Base-by-base conservation (phyloP, 2,113 vertebrate genomes). In the Rhagologus leucostigma region DNA sequence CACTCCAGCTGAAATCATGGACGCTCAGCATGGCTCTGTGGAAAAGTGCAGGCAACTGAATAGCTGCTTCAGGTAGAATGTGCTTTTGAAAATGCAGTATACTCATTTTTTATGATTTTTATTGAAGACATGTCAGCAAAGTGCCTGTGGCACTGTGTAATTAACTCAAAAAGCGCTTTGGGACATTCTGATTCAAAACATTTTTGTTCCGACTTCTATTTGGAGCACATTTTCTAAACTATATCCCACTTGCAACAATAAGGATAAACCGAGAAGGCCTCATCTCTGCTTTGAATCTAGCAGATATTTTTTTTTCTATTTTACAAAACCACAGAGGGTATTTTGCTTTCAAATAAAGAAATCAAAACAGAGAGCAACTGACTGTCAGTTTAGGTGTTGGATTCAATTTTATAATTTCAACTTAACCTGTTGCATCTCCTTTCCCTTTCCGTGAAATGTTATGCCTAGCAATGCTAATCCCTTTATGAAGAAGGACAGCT, bases 1-100 rank as follows among this genome's bases (percentile, higher is more conserved):
- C 3, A 0, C 22, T 87, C 11, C 44, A 63, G 22, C 63, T 74
- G 69, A 75, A 88, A 62, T 67, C 22, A 2, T 29, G 5, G 2
- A 11, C 0, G 0, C 49, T 71, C 22, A 30, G 17, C 19, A 18
- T 0, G 0, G 24, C 56, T 57, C 24, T 64, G 1, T 2, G 3
- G 33, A 47, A 80, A 74, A 37, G 7, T 1, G 0, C 7, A 15
- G 59, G 76, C 35, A 86, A 11, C 19, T 0, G 1, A 37, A n/a
- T 74, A 76, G 23, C 33, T 63, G 14, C 14, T 63, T 23, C 21
- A 74, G n/a, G 64, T 83, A 50, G 39, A 77, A 50, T 1, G 3
- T 62, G n/a, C 17, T 24, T 90, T 92, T 70, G 60, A 67, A 89
- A 87, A 71, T 24, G 13, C 8, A 59, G 2, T 67, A 17, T 80